phyloP scores from a whole-genome alignment of 2,113 vertebrate species.

The Peucedramus taeniatus region DNA sequence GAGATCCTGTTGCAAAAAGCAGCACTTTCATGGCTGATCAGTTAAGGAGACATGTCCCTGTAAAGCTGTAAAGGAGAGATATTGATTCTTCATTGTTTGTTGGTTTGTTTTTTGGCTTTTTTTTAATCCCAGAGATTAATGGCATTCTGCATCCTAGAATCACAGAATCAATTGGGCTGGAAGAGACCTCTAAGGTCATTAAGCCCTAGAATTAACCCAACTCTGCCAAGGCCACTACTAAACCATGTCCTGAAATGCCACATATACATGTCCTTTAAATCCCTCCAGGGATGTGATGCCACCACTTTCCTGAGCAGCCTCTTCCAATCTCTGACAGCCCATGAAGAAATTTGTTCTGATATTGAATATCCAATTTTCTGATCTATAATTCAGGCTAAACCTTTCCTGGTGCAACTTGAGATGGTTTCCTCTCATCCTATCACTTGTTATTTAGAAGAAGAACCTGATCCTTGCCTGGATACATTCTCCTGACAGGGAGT shows the following conservation, averaged over 20 bases:
- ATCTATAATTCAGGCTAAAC: neutral
- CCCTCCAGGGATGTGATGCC: neutral
- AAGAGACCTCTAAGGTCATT: neutral
- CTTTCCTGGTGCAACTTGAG: neutral
- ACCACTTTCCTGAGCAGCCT: neutral
- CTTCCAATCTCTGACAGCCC: neutral
- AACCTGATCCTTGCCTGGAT: rapidly evolving
- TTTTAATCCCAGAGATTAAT: neutral
- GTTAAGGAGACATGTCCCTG: neutral
- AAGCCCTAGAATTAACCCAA: rapidly evolving
- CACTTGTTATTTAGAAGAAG: neutral
- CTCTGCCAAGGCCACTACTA: neutral
- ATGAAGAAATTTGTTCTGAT: neutral
- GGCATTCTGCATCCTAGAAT: neutral
- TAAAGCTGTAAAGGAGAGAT: neutral
- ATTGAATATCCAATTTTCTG: neutral
- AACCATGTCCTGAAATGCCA: neutral
- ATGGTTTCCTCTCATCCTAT: rapidly evolving
- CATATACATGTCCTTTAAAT: neutral
- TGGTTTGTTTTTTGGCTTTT: neutral
- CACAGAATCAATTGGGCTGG: neutral
- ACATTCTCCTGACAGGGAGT: neutral
- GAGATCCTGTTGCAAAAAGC: neutral
- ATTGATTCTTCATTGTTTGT: neutral
- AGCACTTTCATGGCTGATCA: neutral